Percentiles rank a stretch among this genome's conserved stretches.
Conservation (phyloP, 2,888 invertebrate genomes). For the Proisotoma minuta region DNA sequence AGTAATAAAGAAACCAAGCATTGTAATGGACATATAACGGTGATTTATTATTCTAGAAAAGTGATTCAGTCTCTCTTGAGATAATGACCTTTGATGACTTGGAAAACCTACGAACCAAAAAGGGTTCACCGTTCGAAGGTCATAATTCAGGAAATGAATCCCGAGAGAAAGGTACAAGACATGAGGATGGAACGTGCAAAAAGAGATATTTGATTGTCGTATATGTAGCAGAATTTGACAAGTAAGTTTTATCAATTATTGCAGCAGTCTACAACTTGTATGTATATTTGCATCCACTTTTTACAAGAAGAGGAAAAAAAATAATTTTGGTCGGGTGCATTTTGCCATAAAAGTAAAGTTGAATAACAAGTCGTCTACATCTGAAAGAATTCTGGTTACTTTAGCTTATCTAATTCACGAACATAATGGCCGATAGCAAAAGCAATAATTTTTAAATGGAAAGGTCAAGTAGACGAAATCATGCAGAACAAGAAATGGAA, state of each 20-base stretch:
- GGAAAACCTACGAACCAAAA: slow-evolving; percentile 52
- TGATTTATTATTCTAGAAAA: slow-evolving; percentile 51
- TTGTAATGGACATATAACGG: background rate
- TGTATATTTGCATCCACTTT: too few relatives aligned
- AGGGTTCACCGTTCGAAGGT: background rate
- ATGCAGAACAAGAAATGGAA: background rate
- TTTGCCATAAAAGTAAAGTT: background rate
- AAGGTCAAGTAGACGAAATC: too few relatives aligned
- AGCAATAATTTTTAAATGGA: background rate
- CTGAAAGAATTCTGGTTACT: too few relatives aligned
- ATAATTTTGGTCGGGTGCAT: background rate
- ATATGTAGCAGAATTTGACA: slow-evolving; percentile 58
- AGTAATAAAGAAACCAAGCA: slow-evolving; percentile 48
- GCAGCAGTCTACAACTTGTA: too few relatives aligned
- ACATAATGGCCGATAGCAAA: too few relatives aligned
- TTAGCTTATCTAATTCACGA: too few relatives aligned
- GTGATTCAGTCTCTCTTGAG: slow-evolving; percentile 56
- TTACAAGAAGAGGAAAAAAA: too few relatives aligned
- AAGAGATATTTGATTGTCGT: slow-evolving; percentile 56
- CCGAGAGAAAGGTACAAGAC: background rate
- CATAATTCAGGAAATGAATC: background rate
- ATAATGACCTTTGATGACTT: slow-evolving; percentile 57
- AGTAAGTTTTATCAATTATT: too few relatives aligned
- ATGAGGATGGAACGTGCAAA: slow-evolving; percentile 50
- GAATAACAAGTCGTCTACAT: slow-evolving; percentile 1